Conservation (phyloP, 1,140 invertebrate genomes). For the Coboldia fuscipes region DNA sequence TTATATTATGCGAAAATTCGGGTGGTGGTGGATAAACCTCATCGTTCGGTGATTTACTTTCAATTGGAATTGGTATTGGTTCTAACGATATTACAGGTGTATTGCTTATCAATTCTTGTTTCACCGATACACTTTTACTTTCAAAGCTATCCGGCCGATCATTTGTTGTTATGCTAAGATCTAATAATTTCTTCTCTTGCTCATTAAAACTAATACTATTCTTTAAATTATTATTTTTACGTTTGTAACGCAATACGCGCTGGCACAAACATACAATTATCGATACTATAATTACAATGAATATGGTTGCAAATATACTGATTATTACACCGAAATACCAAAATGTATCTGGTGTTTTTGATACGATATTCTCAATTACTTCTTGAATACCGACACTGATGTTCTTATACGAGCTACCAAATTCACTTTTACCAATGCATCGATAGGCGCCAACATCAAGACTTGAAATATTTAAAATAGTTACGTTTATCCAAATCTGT, state of each 20-base stretch:
- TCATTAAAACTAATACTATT: constrained; percentile 59
- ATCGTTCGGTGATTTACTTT: constrained; percentile 18
- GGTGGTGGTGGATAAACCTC: constrained; percentile 36
- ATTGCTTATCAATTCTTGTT: too few species aligned
- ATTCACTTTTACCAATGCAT: constrained; percentile 52
- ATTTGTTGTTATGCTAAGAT: constrained; percentile 54
- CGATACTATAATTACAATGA: constrained; percentile 15
- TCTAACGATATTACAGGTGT: constrained; percentile 24
- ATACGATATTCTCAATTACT: constrained; percentile 29
- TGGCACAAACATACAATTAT: constrained; percentile 30
- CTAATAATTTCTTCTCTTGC: constrained; percentile 62
- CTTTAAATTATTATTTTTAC: constrained; percentile 39
- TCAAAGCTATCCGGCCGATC: constrained; percentile 39
- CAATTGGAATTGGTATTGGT: constrained; percentile 56
- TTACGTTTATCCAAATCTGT: constrained; percentile 42
- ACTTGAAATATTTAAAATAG: constrained; percentile 48
- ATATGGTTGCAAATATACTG: constrained; percentile 20
- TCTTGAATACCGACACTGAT: constrained; percentile 47
- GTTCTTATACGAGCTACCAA: constrained; percentile 43
- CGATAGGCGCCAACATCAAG: constrained; percentile 60
- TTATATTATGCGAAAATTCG: constrained; percentile 37
- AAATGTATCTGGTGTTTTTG: constrained; percentile 19
- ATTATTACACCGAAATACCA: constrained; percentile 22
- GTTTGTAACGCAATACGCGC: constrained; percentile 20
- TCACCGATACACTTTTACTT: constrained; percentile 34